phyloP scores from a whole-genome alignment of 2,113 vertebrate species.

The Oriolus oriolus region DNA sequence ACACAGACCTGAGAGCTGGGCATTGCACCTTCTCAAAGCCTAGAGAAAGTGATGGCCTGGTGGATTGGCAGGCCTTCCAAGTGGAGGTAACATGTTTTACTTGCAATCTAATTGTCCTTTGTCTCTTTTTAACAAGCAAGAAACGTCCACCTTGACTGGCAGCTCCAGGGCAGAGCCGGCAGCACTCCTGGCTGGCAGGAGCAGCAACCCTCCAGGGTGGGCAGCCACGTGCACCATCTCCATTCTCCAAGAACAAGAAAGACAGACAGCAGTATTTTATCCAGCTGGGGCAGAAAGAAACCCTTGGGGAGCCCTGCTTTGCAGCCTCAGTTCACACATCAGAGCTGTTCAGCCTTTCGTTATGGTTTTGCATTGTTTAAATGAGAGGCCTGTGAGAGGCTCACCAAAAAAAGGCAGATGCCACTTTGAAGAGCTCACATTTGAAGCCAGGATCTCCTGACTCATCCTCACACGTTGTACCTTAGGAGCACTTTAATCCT shows the following conservation, averaged over 20 bases:
- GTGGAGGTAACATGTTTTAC: not conserved
- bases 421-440: not conserved
- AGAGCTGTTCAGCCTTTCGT: not conserved
- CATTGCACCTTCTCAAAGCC: not conserved
- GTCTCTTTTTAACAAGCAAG: not conserved
- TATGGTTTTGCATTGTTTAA: not conserved
- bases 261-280: not conserved
- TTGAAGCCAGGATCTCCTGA: conserved; percentile 1
- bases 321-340: not conserved
- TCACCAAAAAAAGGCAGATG: not conserved
- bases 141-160: not conserved
- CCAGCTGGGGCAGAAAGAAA: not conserved
- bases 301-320: not conserved
- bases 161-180: not conserved
- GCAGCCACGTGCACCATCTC: not conserved
- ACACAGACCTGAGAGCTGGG: not conserved
- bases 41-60: not conserved
- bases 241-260: not conserved
- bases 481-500: not conserved
- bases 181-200: not conserved
- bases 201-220: not conserved
- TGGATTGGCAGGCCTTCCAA: not conserved
- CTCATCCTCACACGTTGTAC: not conserved
- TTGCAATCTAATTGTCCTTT: not conserved
- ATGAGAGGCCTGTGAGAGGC: not conserved